phyloP scores from a whole-genome alignment of 2,113 vertebrate species.

The Emydocephalus ijimae region DNA sequence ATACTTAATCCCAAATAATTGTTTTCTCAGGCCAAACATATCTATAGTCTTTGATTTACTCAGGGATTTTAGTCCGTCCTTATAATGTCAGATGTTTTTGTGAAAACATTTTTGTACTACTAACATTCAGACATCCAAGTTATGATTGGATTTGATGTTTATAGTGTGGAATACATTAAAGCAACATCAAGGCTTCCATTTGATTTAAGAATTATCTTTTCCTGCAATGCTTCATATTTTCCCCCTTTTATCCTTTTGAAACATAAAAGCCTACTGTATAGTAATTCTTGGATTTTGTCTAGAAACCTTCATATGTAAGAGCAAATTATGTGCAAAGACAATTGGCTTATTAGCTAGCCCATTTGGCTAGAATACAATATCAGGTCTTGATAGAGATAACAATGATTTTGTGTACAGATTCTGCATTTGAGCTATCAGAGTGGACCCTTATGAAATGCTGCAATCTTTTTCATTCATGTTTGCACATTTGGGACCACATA shows the following conservation, averaged over 20 bases:
- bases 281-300: background rate
- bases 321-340: background rate
- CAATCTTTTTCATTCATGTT: background rate
- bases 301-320: background rate
- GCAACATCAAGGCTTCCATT: constrained; percentile 34
- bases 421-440: background rate
- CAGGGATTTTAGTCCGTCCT: constrained; percentile 79
- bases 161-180: constrained; percentile 48
- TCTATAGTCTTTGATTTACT: constrained; percentile 75
- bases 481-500: constrained; percentile 8
- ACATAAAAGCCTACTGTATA: background rate
- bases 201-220: constrained; percentile 48
- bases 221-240: constrained; percentile 43
- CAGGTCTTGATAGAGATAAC: background rate
- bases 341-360: background rate
- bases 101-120: constrained; percentile 72
- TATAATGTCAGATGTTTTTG: constrained; percentile 70
- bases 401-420: background rate
- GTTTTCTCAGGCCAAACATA: constrained; percentile 65
- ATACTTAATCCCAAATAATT: constrained; percentile 50
- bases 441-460: background rate
- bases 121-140: constrained; percentile 56
- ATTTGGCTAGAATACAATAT: background rate
- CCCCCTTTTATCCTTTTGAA: constrained; percentile 33
- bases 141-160: constrained; percentile 45